These are phyloP conservation scores for Drusus annulatus DNA, from an alignment of 1,140 invertebrate species.

Conservation along the genomic window DNA sequence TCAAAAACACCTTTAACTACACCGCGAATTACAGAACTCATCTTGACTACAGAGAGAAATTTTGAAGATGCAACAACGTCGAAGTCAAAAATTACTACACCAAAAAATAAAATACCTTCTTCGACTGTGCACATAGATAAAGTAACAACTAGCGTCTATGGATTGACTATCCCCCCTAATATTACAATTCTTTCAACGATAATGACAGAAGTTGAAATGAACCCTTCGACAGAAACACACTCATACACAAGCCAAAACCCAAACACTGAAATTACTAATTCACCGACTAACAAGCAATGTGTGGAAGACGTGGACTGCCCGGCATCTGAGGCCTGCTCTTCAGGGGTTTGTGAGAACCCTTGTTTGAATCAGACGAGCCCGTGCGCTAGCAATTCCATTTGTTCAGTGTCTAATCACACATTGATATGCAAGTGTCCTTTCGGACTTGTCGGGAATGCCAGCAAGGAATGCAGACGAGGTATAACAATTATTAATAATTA, in stretches of 20 bases:
- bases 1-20: slow-evolving; percentile 2
- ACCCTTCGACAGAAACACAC: slow-evolving; percentile 56
- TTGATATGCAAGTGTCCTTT: slow-evolving; percentile 80
- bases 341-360: slow-evolving; percentile 81
- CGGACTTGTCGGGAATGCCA: slow-evolving; percentile 61
- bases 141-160: no score
- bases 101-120: no score
- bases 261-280: slow-evolving; percentile 64
- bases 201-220: not conserved
- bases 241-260: slow-evolving; percentile 53
- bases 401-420: slow-evolving; percentile 79
- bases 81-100: no score
- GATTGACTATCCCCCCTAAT: not conserved
- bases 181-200: not conserved
- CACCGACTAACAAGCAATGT: slow-evolving; percentile 69
- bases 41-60: no score
- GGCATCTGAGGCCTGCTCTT: slow-evolving; percentile 77
- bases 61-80: no score
- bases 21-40: slow-evolving; percentile 6
- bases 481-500: slow-evolving; percentile 61
- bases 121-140: no score
- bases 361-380: slow-evolving; percentile 74
- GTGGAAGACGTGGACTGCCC: slow-evolving; percentile 79
- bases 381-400: slow-evolving; percentile 80
- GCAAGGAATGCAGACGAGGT: slow-evolving; percentile 69